phyloP scores from a whole-genome alignment of 2,888 invertebrate species.

The Apomyelois bistriatella region DNA sequence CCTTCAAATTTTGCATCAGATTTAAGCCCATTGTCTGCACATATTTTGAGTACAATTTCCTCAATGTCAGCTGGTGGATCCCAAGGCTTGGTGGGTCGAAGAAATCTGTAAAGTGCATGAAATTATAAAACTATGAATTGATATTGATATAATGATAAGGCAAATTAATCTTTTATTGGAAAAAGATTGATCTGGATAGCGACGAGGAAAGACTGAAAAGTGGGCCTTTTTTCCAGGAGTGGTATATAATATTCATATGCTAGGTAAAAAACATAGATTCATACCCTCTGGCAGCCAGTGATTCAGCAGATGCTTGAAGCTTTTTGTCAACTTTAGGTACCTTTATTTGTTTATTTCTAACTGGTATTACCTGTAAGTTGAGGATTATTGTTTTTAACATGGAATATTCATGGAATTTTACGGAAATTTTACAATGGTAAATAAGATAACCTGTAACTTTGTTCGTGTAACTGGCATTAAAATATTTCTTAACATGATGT shows the following conservation, averaged over 20 bases:
- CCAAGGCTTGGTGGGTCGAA: slow-evolving; percentile 87
- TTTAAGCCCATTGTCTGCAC: slow-evolving; percentile 74
- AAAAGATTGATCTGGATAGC: too few relatives aligned
- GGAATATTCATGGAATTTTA: background rate
- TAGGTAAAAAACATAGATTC: slow-evolving; percentile 17
- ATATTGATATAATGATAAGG: too few relatives aligned
- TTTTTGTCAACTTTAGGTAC: slow-evolving; percentile 67
- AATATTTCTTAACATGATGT: slow-evolving; percentile 44
- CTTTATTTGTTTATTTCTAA: slow-evolving; percentile 55
- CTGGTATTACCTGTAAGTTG: slow-evolving; percentile 39
- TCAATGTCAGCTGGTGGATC: slow-evolving; percentile 84
- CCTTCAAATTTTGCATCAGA: slow-evolving; percentile 64
- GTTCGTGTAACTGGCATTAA: slow-evolving; percentile 35
- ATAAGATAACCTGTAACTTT: slow-evolving; percentile 56
- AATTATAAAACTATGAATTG: too few relatives aligned
- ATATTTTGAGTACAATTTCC: slow-evolving; percentile 81
- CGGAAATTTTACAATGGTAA: background rate
- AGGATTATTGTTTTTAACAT: too few relatives aligned
- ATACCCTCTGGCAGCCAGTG: slow-evolving; percentile 86
- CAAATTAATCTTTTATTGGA: too few relatives aligned
- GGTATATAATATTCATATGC: too few relatives aligned
- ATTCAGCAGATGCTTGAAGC: slow-evolving; percentile 79
- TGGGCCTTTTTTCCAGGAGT: too few relatives aligned
- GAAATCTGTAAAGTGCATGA: slow-evolving; percentile 77
- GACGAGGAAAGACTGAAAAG: too few relatives aligned